Evolutionary conservation across 2,888 invertebrate genomes (phyloP), one percentile per base, ranked within the genome.

Genomic region (Chalcosyrphus nemorum): DNA sequence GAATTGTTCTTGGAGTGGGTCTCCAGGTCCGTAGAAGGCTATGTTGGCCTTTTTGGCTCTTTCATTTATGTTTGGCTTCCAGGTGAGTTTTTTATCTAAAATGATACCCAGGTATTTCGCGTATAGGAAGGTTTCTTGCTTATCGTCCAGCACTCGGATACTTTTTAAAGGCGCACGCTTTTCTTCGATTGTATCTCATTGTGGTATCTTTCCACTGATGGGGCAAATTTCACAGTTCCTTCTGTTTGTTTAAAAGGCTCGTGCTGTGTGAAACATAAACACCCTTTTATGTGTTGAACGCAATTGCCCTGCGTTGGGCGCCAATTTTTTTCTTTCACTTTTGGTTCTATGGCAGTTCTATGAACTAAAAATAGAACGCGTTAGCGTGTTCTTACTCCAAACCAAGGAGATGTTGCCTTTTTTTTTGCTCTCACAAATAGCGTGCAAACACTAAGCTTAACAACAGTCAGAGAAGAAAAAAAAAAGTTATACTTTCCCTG

Each of bases 371-470:
- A 63, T 82, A 72, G 82, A 82, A 78, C 82, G 68, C 61, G 72
- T 63, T 82, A 63, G 82, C 82, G 78, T 82, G 82, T 78, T 82
- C 56, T 59, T 32, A 13, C 47, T 21, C 41, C 50, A 68, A n/a
- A 72, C 72, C 66, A 63, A 82, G 72, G 50, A 41, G 68, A 68
- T 68, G 78, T 77, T 78, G 54, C 24, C 5, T 32, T 15, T n/a
- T 63, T 63, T 47, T 17, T 72, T 41, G n/a, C 52, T 65, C 56
- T 61, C 6, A 47, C 47, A 57, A 61, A 80, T 84, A 75, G 84
- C 84, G 84, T 84, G 84, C 84, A 84, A 84, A 80, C 74, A 84
- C 78, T 84, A 80, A 84, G 81, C 81, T 81, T 63, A 80, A 80
- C 68, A 70, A 45, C 50, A 70, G 56, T 57, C 63, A 75, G 59